Percentiles rank a stretch among this genome's conserved stretches.
phyloP scores from a whole-genome alignment of 1,140 invertebrate genomes.

The Nomia melanderi region DNA sequence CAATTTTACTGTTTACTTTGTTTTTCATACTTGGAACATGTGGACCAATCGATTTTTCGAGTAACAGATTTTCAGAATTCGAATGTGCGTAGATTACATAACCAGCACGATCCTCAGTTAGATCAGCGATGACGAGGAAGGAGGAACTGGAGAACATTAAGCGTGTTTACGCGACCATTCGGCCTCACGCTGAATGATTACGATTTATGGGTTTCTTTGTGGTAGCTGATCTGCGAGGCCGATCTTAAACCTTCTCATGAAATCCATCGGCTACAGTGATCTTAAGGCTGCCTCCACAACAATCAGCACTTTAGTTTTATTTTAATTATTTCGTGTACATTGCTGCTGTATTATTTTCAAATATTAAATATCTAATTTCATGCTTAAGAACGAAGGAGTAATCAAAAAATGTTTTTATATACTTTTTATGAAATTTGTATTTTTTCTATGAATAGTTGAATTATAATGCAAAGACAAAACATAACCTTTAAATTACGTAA shows the following conservation, averaged over 20 bases:
- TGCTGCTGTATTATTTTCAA: too few relatives aligned
- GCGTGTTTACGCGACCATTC: slow-evolving; percentile 29
- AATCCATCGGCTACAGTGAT: neutral
- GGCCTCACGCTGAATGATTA: slow-evolving; percentile 42
- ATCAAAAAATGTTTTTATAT: too few relatives aligned
- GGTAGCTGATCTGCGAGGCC: slow-evolving; percentile 21
- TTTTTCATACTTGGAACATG: neutral
- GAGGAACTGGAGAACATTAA: neutral
- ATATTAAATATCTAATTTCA: too few relatives aligned
- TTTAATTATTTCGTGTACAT: too few relatives aligned
- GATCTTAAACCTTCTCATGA: slow-evolving; percentile 31
- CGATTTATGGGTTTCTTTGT: slow-evolving; percentile 51
- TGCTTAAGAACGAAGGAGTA: too few relatives aligned
- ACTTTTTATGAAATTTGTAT: too few relatives aligned
- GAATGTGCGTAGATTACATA: neutral
- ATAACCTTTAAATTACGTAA: too few relatives aligned
- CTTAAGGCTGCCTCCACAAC: slow-evolving; percentile 5
- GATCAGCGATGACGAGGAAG: slow-evolving; percentile 32
- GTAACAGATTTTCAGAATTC: neutral
- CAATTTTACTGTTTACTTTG: too few relatives aligned
- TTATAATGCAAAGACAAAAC: too few relatives aligned
- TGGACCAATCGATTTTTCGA: slow-evolving; percentile 36
- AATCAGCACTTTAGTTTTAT: neutral
- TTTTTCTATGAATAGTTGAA: too few relatives aligned
- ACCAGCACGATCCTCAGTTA: slow-evolving; percentile 9